These are phyloP conservation scores for Heliconius hortense DNA, from an alignment of 2,888 invertebrate genomes.

Conservation along the genomic window DNA sequence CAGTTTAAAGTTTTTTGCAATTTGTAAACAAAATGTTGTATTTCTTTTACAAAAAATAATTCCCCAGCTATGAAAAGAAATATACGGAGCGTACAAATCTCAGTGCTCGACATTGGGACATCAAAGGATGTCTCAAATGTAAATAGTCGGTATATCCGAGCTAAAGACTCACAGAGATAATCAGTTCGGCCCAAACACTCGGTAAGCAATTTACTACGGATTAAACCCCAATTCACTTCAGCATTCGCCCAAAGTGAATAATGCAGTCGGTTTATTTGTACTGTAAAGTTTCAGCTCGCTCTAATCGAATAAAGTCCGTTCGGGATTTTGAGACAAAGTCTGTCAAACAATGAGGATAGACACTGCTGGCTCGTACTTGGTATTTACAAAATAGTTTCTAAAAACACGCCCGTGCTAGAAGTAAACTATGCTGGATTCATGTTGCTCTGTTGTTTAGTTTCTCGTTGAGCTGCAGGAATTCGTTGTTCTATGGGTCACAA, in stretches of 20 bases:
- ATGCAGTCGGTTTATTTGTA: slow-evolving; percentile 53
- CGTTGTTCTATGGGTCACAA: slow-evolving; percentile 8
- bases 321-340: slow-evolving; percentile 42
- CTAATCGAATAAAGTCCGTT: slow-evolving; percentile 52
- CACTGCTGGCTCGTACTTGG: slow-evolving; percentile 18
- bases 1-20: slow-evolving; percentile 1
- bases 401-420: slow-evolving; percentile 9
- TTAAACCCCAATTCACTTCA: slow-evolving; percentile 49
- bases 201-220: slow-evolving; percentile 53
- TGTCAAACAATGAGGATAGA: slow-evolving; percentile 19
- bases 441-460: slow-evolving; percentile 1
- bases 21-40: neutral
- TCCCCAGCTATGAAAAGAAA: slow-evolving; percentile 7
- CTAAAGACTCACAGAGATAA: slow-evolving; percentile 49
- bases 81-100: slow-evolving; percentile 4
- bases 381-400: slow-evolving; percentile 19
- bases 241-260: slow-evolving; percentile 49
- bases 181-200: slow-evolving; percentile 50
- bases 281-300: slow-evolving; percentile 49
- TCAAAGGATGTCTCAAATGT: slow-evolving; percentile 45
- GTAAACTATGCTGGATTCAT: slow-evolving; percentile 11
- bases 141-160: slow-evolving; percentile 49
- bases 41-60: neutral
- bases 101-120: slow-evolving; percentile 32
- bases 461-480: slow-evolving; percentile 11